Base-by-base conservation (phyloP, 2,113 vertebrate species). In the Oncorhynchus keta region DNA sequence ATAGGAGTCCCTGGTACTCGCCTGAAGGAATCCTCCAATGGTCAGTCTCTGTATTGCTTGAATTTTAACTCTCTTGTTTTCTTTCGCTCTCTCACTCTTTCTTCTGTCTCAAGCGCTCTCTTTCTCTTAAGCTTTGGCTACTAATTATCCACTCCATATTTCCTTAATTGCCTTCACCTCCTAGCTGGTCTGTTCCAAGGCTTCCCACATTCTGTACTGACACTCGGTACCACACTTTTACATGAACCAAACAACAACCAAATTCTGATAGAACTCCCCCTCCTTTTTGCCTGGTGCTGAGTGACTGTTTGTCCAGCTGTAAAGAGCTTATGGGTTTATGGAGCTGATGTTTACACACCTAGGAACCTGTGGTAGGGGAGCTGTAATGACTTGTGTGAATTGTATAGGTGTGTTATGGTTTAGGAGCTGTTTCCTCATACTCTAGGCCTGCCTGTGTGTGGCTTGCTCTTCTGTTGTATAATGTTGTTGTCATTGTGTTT, bases 301-400 rank as follows among this genome's bases (percentile, higher is more conserved):
- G 65, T 14, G 74, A 64, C 55, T 87, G 81, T 90, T 87, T 90
- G 85, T 76, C 83, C 84, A 87, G 87, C 89, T 89, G 87, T 78
- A 70, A 72, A 81, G 72, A 78, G 79, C 39, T 84, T 68, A 81
- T 30, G 82, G 73, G 81, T 79, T 78, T 74, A 79, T 75, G 65
- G 80, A 28, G 61, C 77, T 0, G 61, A 2, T 87, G 81, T 89
- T 85, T 82, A 76, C 78, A 35, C 24, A 79, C 59, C 79, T 77
- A 75, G 70, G 76, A 79, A 61, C 67, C 79, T 76, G 81, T 11
- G 77, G 73, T 76, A 32, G 71, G 45, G 49, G 30, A 62, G 76
- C 66, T 74, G 72, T 83, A 81, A 86, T 48, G 6, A 78, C 61
- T 70, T 8, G 1, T n/a, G 67, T 5, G 6, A n/a, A 68, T 68